Evolutionary conservation across 2,888 invertebrate genomes (phyloP), one percentile per base, ranked within the genome.

Genomic region (Petrophora chlorosata): DNA sequence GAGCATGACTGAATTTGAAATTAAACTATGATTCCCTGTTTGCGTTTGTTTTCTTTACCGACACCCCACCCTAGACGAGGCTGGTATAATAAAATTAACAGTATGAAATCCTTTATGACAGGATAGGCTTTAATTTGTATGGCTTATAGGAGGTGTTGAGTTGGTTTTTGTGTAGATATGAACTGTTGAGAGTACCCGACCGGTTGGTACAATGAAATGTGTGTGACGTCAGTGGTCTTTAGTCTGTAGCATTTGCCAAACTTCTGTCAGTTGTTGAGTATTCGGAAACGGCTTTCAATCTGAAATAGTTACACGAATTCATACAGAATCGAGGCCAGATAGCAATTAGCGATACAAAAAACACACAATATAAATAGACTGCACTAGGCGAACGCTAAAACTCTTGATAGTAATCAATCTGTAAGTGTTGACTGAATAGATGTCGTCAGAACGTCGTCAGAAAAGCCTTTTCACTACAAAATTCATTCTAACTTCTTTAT

Each of bases 1-100:
- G 67, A 82, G 90, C 89, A 90, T 90, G 89, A 89, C 85, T 87
- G 86, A 85, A 54, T 44, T 53, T 59, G 30, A 71, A 70, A 85
- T 85, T 85, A 84, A 87, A 86, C 53, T 71, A 70, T 73, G 72
- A 69, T 67, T 68, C 78, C 78, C 76, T 60, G 73, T 76, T 82
- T 78, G 76, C 76, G 79, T 46, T 50, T 58, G 55, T 80, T 85
- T 85, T 82, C 70, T 77, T 77, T 74, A 67, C 53, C 64, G 66
- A 67, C 65, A 68, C 54, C 64, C n/a, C 69, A 67, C 66, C 62
- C 56, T 70, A 74, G 72, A 60, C 63, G 59, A 61, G 66, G 67
- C 61, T 59, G 63, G 48, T 54, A 55, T n/a, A n/a, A n/a, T n/a
- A n/a, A n/a, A n/a, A n/a, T 46, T 36, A 41, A 36, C 41, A 4